phyloP scores from a whole-genome alignment of 2,113 vertebrate genomes.

The Delphinapterus leucas region DNA sequence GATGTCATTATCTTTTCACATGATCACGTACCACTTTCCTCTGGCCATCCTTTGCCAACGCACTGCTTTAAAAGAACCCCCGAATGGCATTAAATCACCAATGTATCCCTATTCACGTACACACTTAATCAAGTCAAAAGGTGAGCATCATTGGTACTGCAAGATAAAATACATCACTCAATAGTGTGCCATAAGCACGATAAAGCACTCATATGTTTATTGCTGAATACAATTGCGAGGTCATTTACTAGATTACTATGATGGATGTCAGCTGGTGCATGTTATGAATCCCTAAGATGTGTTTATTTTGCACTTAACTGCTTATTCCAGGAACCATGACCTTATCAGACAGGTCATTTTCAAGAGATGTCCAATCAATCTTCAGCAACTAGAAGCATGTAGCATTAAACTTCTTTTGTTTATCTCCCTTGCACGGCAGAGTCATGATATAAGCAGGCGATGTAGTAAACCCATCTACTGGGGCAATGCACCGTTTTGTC shows the following conservation, averaged over 20 bases:
- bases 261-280: conserved; percentile 82
- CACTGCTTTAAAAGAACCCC: conserved; percentile 59
- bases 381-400: conserved; percentile 52
- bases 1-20: conserved; percentile 35
- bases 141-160: conserved; percentile 79
- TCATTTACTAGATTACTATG: conserved; percentile 84
- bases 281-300: conserved; percentile 82
- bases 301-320: conserved; percentile 86
- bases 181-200: conserved; percentile 74
- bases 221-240: conserved; percentile 81
- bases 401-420: conserved; percentile 66
- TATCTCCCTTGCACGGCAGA: conserved; percentile 48
- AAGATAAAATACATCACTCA: conserved; percentile 83
- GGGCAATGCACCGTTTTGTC: background rate
- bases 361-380: conserved; percentile 75
- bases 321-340: conserved; percentile 81
- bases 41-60: background rate
- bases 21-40: background rate
- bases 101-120: conserved; percentile 79
- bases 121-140: conserved; percentile 84
- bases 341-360: conserved; percentile 80
- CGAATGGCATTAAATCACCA: conserved; percentile 77
- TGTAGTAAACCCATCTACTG: background rate
- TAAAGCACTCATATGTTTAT: conserved; percentile 82
- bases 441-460: background rate